Evolutionary conservation across 1,140 invertebrate genomes (phyloP), one percentile per base, ranked within the genome.

Genomic region (Philopotamus ludificatus): DNA sequence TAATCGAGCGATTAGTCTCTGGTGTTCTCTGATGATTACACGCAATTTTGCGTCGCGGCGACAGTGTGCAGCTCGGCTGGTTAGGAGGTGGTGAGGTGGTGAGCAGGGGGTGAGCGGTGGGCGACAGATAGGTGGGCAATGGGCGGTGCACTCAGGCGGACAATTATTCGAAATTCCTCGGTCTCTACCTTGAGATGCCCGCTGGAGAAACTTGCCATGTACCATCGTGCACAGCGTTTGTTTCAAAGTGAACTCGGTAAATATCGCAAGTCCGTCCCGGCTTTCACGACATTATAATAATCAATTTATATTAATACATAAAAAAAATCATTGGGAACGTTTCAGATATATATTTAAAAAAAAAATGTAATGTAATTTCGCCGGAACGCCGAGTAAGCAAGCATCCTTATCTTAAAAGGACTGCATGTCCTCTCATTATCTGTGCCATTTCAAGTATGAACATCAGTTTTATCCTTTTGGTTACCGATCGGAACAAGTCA

Each of bases 361-460:
- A n/a, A n/a, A n/a, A n/a, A n/a, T n/a, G n/a, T n/a, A n/a, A n/a
- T n/a, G n/a, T n/a, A n/a, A 41, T 41, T 41, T n/a, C 8, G 8
- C n/a, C 34, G 34, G 34, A 9, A 15, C n/a, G 34, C 8, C 34
- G 8, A 9, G 34, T 9, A 41, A 15, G 8, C 8, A 15, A 9
- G 34, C 8, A 15, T 41, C 34, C n/a, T 41, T 41, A 41, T 9
- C 8, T 41, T 41, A 15, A 47, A 47, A 47, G 20, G 16, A 47
- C 7, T 47, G 28, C 20, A 26, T 23, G 44, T 49, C 49, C 9
- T 60, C 64, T 70, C 68, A 70, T 70, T 70, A 70, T 70, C 59
- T 70, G 55, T 70, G 65, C 45, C 49, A 70, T 66, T 66, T 66
- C 68, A 66, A 64, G 68, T 70, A 70, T 70, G 68, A 70, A 70